phyloP scores from a whole-genome alignment of 2,113 vertebrate genomes.

The Hippocampus barbouri region DNA sequence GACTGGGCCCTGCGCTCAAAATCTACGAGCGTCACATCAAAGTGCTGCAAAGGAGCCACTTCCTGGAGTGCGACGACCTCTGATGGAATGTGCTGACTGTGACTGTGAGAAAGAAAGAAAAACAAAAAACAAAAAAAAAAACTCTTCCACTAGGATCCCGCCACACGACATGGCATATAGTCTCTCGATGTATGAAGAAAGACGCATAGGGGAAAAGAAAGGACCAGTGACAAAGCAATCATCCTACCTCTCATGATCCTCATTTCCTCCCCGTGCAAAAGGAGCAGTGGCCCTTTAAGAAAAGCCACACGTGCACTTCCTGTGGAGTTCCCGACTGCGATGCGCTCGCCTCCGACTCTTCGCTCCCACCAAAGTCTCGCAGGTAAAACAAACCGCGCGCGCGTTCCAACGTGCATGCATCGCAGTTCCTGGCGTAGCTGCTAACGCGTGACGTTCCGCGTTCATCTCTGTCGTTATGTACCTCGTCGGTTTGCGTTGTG shows the following conservation, averaged over 20 bases:
- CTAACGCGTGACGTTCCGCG: neutral
- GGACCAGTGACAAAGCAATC: conserved; percentile 56
- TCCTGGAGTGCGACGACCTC: conserved; percentile 77
- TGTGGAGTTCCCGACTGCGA: conserved; percentile 8
- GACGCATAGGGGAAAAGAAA: conserved; percentile 43
- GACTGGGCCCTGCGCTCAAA: conserved; percentile 86
- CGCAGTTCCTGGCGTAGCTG: conserved; percentile 3
- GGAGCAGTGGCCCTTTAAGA: conserved; percentile 24
- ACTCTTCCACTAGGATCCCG: conserved; percentile 34
- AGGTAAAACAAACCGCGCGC: conserved; percentile 24
- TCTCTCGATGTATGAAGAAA: conserved; percentile 27
- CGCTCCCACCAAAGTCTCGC: conserved; percentile 6
- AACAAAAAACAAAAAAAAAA: neutral
- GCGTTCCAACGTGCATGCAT: neutral
- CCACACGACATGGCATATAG: conserved; percentile 42
- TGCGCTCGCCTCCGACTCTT: neutral
- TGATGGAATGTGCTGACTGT: conserved; percentile 36
- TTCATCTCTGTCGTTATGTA: conserved; percentile 9
- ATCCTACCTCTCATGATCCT: conserved; percentile 68
- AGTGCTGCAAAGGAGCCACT: conserved; percentile 85
- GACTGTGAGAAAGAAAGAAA: neutral
- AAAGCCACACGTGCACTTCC: conserved; percentile 31
- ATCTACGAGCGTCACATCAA: conserved; percentile 90
- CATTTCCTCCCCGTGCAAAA: conserved; percentile 34
- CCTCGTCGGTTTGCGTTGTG: neutral